Percentiles rank a stretch among this genome's conserved stretches.
These are phyloP conservation scores for Arctocebus calabarensis DNA, from an alignment of 2,797 vertebrate genomes.

Conservation along the genomic window DNA sequence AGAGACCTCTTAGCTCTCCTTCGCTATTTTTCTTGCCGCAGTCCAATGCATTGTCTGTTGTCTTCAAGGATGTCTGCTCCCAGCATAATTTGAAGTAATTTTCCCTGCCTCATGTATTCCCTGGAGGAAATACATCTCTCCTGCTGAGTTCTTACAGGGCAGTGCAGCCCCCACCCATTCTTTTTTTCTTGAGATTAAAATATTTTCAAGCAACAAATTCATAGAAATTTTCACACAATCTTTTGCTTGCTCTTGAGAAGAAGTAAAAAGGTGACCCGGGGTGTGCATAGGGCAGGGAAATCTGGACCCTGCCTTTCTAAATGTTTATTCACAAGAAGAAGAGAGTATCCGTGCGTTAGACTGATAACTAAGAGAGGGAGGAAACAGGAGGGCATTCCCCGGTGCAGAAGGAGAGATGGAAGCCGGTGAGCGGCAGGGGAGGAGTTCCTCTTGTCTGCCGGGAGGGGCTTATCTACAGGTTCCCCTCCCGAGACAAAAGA, in stretches of 20 bases:
- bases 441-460: too few species aligned
- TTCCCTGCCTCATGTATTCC: background rate
- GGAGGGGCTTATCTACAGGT: too few species aligned
- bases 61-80: background rate
- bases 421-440: fast-evolving
- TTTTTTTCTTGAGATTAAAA: background rate
- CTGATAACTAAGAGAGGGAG: too few species aligned
- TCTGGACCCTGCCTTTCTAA: background rate
- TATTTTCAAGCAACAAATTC: background rate
- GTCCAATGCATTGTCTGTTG: background rate
- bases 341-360: background rate
- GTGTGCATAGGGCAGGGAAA: background rate
- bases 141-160: background rate
- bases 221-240: background rate
- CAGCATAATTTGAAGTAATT: background rate
- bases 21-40: background rate
- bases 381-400: background rate
- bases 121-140: background rate
- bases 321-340: background rate
- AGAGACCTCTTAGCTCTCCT: background rate
- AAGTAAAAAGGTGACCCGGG: background rate
- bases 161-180: fast-evolving
- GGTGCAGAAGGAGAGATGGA: too few species aligned
- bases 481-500: background rate
- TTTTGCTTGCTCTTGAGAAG: background rate